Evolutionary conservation across 2,888 invertebrate genomes (phyloP), one percentile per base, ranked within the genome.

Genomic region (Antheraea yamamai): DNA sequence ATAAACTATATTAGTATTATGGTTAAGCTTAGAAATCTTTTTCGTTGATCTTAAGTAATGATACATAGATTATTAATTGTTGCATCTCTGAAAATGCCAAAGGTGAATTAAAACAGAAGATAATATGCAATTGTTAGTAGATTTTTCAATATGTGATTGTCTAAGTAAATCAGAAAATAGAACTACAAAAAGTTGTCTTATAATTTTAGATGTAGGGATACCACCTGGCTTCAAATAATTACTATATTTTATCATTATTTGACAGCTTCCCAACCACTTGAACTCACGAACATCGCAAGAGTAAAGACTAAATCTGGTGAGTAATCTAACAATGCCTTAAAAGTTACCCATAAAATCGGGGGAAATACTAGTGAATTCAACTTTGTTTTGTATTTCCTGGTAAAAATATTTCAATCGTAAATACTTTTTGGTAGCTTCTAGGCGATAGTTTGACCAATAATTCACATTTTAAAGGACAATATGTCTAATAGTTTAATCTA

Each of bases 241-340:
- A 4, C 7, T 7, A 55, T 16, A 20, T 14, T 14, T 14, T 52
- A 2, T 47, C 47, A 0, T 47, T 74, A 75, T 51, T 6, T 68
- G 75, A 35, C 26, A 77, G 77, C 55, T 73, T 47, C 66, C n/a
- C 64, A 73, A 20, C 52, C 66, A 4, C 39, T 74, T 35, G 74
- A 72, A 0, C 35, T n/a, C 18, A 75, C 75, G 30, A 52, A 7
- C 23, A 4, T 26, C 12, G 51, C 20, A 30, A 75, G 47, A 71
- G 52, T 47, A 61, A 39, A 51, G 20, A 47, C 18, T 1, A 79
- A 77, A 74, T 77, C 78, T 23, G 79, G 77, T 80, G 82, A 82
- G 84, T 85, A 87, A 83, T 87, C 87, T 87, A 30, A 7, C 4
- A 30, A 6, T 16, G 2, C 1, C 2, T 23, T 20, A 23, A 61